Evolutionary conservation across 2,888 invertebrate species (phyloP), one percentile per base, ranked within the genome.

Genomic region (Tromatobia lineatoria): DNA sequence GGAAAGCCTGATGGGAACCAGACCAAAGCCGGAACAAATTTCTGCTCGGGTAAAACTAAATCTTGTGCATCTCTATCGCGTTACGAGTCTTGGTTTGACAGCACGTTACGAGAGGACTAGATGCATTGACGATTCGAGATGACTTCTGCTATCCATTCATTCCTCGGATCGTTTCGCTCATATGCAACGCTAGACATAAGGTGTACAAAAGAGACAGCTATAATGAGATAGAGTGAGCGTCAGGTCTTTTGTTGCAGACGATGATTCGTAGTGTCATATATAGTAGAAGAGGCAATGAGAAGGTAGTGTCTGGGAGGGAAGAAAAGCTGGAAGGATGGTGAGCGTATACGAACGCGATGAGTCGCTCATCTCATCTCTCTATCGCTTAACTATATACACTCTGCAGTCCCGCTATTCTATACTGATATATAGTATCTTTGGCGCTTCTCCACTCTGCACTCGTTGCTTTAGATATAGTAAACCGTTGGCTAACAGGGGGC

Each of bases 391-490:
- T 77, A 23, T 52, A 64, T 69, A 76, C 64, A 71, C 50, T 18
- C n/a, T 7, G n/a, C n/a, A 50, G 50, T 50, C 6, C 18, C 18
- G 64, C 20, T 34, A 59, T n/a, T 13, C 38, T 18, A 64, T 18
- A 38, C 38, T 11, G 38, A 38, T 61, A 47, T 29, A 61, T 25
- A 70, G 20, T 52, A 61, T 75, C 75, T 64, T 64, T 47, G 61
- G 47, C 34, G 45, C 61, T 64, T 61, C 45, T 38, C 76, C 42
- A 42, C 50, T 67, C 76, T 42, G 34, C 75, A 42, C 76, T 83
- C 74, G 75, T 79, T 79, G 52, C 81, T 71, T 61, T 42, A 57
- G 78, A 50, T 85, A 85, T 54, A 82, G 78, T 59, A 61, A 85
- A 79, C 82, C 81, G 82, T 34, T 23, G 57, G 75, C 64, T 42